These are phyloP conservation scores for Micoletzkya japonica DNA, from an alignment of 2,888 invertebrate species.

Conservation along the genomic window DNA sequence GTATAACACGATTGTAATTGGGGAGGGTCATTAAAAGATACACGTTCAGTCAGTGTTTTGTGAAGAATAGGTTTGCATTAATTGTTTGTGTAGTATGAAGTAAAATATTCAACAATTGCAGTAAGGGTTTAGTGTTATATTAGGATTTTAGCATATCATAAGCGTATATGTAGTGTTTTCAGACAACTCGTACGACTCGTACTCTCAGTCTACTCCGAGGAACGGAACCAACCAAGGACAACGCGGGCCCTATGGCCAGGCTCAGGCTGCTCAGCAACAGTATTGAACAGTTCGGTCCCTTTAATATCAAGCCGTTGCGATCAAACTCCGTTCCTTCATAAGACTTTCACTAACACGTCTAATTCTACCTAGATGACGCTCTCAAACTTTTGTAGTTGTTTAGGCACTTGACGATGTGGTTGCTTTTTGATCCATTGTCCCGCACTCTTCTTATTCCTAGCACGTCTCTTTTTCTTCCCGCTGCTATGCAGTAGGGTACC, in stretches of 20 bases:
- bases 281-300: constrained; percentile 32
- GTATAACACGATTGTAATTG: not conserved
- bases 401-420: constrained; percentile 7
- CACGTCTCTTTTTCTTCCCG: constrained; percentile 20
- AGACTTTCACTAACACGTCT: constrained; percentile 28
- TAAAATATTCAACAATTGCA: too few species aligned
- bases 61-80: too few species aligned
- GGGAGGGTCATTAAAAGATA: not conserved
- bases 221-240: constrained; percentile 6
- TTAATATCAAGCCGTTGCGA: constrained; percentile 6
- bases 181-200: constrained; percentile 33
- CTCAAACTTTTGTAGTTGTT: constrained; percentile 24
- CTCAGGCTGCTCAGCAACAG: constrained; percentile 42
- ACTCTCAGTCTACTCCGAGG: constrained; percentile 31
- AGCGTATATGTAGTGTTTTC: not conserved
- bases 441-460: constrained; percentile 26
- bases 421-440: constrained; percentile 17
- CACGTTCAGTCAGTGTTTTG: too few species aligned
- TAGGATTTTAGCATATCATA: too few species aligned
- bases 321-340: constrained; percentile 24
- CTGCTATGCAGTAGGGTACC: constrained; percentile 19
- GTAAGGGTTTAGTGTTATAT: too few species aligned
- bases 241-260: constrained; percentile 10
- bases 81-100: too few species aligned
- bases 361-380: constrained; percentile 28